These are phyloP conservation scores for Paedocypris sp. DNA, from an alignment of 2,113 vertebrate species.

Conservation along the genomic window DNA sequence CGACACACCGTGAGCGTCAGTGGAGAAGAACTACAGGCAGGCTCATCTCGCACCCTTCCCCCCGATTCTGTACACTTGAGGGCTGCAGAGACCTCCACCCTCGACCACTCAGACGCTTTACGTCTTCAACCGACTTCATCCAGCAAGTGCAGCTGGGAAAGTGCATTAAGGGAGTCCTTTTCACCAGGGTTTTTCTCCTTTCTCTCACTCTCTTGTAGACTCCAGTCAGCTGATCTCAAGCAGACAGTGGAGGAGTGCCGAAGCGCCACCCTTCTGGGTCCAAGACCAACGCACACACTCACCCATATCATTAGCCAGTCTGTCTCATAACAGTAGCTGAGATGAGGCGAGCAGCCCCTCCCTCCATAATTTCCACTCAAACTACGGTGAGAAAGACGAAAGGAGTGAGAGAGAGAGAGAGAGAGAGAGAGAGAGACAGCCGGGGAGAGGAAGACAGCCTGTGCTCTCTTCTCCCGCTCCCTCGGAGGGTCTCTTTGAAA, in stretches of 20 bases:
- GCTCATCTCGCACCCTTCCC: slow-evolving; percentile 36
- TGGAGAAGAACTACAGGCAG: not conserved
- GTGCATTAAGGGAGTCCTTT: no score
- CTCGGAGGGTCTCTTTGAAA: slow-evolving; percentile 40
- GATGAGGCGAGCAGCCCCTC: slow-evolving; percentile 12
- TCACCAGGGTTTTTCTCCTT: not conserved
- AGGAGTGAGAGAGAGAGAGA: not conserved
- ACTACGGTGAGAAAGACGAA: not conserved
- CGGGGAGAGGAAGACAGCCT: not conserved
- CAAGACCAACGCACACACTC: slow-evolving; percentile 12
- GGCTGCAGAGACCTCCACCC: slow-evolving; percentile 49
- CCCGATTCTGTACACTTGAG: slow-evolving; percentile 61
- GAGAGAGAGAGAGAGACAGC: not conserved
- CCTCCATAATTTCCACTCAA: slow-evolving; percentile 25
- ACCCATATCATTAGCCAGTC: slow-evolving; percentile 27
- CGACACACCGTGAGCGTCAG: slow-evolving; percentile 46
- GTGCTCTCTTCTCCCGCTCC: slow-evolving; percentile 38
- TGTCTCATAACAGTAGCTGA: slow-evolving; percentile 25
- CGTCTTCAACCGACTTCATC: not conserved
- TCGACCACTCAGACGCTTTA: slow-evolving; percentile 21
- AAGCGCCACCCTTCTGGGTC: slow-evolving; percentile 46
- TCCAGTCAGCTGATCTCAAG: slow-evolving; percentile 50
- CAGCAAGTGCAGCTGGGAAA: no score
- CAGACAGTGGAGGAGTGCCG: slow-evolving; percentile 46
- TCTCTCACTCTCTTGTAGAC: slow-evolving; percentile 27